Conservation (phyloP, 2,888 invertebrate genomes). For the Trissolcus japonicus region DNA sequence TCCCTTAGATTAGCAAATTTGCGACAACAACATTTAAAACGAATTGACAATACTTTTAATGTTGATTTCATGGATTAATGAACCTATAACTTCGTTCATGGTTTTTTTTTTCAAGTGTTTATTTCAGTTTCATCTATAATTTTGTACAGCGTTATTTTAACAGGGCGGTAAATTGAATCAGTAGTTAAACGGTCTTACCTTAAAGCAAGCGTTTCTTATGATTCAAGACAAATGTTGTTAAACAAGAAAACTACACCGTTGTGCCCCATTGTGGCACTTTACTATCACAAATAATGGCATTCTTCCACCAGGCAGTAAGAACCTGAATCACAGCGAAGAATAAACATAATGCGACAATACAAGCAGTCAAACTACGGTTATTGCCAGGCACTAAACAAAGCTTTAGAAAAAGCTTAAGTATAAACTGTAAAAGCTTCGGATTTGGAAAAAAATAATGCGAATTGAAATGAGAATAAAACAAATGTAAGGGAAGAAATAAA, state of each 20-base stretch:
- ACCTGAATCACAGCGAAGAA: conserved; percentile 54
- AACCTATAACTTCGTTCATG: too few species aligned
- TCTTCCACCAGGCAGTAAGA: conserved; percentile 51
- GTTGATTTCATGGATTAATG: too few species aligned
- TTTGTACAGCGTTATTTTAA: background rate
- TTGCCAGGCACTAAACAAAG: conserved; percentile 31
- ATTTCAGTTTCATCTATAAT: background rate
- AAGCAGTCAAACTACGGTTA: conserved; percentile 29
- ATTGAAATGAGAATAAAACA: background rate
- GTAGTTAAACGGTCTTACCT: conserved; percentile 42
- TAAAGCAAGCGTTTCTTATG: conserved; percentile 50
- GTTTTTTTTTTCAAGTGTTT: too few species aligned
- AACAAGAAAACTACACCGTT: conserved; percentile 48
- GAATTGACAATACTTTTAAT: too few species aligned
- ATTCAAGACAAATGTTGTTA: conserved; percentile 48
- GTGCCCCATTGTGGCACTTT: conserved; percentile 42
- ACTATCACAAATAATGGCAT: conserved; percentile 47
- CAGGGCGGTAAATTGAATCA: conserved; percentile 7
- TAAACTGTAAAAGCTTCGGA: conserved; percentile 8
- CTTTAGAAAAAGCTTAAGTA: conserved; percentile 10
- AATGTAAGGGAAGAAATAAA: background rate
- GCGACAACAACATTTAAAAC: too few species aligned
- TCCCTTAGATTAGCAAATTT: too few species aligned
- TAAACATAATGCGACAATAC: conserved; percentile 51
- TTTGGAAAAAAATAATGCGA: background rate